phyloP scores from a whole-genome alignment of 2,113 vertebrate species.

The Bos javanicus region DNA sequence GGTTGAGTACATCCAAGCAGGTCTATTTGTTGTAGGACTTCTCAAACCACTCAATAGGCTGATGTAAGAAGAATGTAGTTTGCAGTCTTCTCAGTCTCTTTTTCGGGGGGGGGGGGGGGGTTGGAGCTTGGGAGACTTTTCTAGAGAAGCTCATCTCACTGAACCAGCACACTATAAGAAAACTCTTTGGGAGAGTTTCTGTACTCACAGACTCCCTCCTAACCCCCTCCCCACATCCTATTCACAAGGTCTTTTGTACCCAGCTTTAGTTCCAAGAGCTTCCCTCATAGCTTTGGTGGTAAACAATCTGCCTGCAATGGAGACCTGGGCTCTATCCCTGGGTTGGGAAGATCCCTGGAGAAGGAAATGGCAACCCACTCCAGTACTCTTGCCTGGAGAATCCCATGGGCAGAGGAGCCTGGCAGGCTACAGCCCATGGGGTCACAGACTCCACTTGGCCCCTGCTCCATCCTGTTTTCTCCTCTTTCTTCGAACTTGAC shows the following conservation, averaged over 20 bases:
- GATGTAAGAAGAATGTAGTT: not conserved
- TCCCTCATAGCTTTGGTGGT: not conserved
- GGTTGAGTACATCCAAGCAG: not conserved
- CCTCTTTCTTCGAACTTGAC: not conserved
- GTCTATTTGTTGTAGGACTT: not conserved
- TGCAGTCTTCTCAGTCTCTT: not conserved
- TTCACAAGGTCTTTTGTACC: not conserved
- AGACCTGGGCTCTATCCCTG: not conserved
- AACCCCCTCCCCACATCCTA: not conserved
- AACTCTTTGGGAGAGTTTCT: not conserved
- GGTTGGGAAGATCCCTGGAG: not conserved
- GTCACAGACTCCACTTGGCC: not conserved
- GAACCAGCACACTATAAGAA: not conserved
- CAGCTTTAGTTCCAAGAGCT: not conserved
- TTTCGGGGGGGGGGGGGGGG: not conserved
- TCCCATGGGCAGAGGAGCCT: not conserved
- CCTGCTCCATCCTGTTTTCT: not conserved
- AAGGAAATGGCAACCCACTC: not conserved
- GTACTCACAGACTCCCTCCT: not conserved
- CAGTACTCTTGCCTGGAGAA: not conserved
- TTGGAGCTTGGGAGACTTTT: not conserved
- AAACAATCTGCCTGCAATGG: not conserved
- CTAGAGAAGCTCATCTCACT: not conserved
- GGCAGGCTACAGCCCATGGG: not conserved
- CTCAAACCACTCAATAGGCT: not conserved